Conservation (phyloP, 2,888 invertebrate species). For the Sarcophaga variegata region DNA sequence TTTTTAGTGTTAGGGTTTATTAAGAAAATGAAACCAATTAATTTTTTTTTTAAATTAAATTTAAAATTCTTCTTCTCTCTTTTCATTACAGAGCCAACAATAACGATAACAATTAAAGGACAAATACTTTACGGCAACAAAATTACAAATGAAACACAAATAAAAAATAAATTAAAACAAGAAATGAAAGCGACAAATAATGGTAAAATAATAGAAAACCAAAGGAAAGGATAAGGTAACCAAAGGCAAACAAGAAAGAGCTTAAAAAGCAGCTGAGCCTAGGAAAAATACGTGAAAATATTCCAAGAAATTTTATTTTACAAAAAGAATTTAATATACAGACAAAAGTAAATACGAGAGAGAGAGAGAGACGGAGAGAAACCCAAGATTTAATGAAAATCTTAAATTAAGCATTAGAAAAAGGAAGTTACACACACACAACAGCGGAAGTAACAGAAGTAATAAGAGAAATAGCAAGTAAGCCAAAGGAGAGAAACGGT, state of each 20-base stretch:
- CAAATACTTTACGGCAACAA: neutral
- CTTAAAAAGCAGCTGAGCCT: slow-evolving; percentile 1
- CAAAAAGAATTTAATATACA: slow-evolving; percentile 22
- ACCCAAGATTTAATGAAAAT: slow-evolving; percentile 55
- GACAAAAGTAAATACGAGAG: neutral
- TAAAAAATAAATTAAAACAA: slow-evolving; percentile 13
- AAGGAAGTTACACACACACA: neutral
- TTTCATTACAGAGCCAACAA: slow-evolving; percentile 59
- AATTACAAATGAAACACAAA: slow-evolving; percentile 22
- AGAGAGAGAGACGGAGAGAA: neutral
- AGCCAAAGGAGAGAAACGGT: no score
- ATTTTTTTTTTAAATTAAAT: slow-evolving; percentile 13
- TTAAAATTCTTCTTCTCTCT: neutral
- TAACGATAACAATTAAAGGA: neutral
- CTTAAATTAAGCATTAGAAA: slow-evolving; percentile 57
- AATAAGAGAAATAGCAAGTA: no score
- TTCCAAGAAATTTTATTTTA: slow-evolving; percentile 48
- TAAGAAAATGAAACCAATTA: slow-evolving; percentile 37
- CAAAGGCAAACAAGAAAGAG: neutral
- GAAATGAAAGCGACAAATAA: neutral
- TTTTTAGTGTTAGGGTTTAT: slow-evolving; percentile 22
- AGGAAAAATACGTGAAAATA: slow-evolving; percentile 64
- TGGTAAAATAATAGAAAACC: neutral
- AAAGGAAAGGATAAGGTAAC: neutral
- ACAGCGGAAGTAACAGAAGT: no score